Evolutionary conservation across 2,888 invertebrate genomes (phyloP).

Genomic region (Ormyrus pomaceus): DNA sequence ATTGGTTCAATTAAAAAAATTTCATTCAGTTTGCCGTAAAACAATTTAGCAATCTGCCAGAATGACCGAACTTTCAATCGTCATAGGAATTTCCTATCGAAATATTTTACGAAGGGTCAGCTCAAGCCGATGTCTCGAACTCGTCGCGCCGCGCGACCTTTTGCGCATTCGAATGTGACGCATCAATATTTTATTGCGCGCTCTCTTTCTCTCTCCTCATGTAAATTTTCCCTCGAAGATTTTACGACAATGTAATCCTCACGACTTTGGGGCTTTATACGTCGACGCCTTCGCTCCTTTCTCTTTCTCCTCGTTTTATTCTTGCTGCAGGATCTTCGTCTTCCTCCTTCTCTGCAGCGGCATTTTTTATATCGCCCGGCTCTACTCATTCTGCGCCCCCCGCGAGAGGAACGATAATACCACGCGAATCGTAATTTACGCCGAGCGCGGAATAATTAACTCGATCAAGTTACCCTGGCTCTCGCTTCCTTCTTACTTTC

Average conservation of each 20-base stretch:
- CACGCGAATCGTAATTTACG: conserved; percentile 42
- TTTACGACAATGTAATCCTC: conserved; percentile 74
- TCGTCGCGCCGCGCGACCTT: conserved; percentile 21
- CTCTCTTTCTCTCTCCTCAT: conserved; percentile 63
- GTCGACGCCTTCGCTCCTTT: conserved; percentile 29
- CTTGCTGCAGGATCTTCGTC: not conserved
- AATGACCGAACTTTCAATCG: too few relatives aligned
- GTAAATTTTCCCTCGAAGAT: conserved; percentile 69
- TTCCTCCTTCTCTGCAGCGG: not conserved
- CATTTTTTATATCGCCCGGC: not conserved
- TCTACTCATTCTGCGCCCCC: not conserved
- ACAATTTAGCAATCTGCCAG: too few relatives aligned
- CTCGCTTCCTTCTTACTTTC: not conserved
- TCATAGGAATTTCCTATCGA: conserved; percentile 20
- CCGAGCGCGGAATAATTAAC: conserved; percentile 32
- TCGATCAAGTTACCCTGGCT: not conserved
- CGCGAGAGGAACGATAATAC: conserved; percentile 13
- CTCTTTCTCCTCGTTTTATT: not conserved
- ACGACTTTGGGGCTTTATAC: conserved; percentile 36
- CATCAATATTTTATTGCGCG: conserved; percentile 71
- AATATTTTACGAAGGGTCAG: conserved; percentile 52
- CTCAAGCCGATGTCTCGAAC: not conserved
- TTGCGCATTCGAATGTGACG: conserved; percentile 64
- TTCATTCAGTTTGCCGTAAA: too few relatives aligned
- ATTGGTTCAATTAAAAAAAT: too few relatives aligned